Evolutionary conservation across 2,113 vertebrate genomes (phyloP), one percentile per base, ranked within the genome.

Genomic region (Circaetus gallicus): DNA sequence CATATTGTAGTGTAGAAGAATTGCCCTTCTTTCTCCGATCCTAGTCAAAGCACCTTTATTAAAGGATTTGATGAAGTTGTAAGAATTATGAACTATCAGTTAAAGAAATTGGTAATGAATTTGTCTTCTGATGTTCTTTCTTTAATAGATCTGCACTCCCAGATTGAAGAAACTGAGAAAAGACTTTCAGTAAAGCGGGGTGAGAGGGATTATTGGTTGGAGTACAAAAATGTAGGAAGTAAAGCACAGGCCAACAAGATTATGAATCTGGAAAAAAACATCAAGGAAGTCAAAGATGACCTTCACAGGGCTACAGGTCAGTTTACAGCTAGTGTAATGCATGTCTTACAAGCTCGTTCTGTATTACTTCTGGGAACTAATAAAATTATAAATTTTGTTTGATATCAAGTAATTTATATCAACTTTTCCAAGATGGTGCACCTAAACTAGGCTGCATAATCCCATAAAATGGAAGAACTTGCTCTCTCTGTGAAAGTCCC

Each of bases 201-300:
- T 9, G 98, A 99, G 94, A 97, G 96, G 80, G 97, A 98, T 88
- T 96, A 98, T 67, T 98, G 97, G 98, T 96, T 98, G 65, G 97
- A 98, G 26, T 99, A 99, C 84, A 98, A 98, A 97, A 98, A 98
- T 10, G 89, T 98, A 3, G 98, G 97, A 38, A 98, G 98, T 61
- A 56, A 91, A 52, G 93, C 89, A 31, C 97, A 99, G 8, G 95
- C 92, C 45, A 85, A 97, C 29, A 97, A 94, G 80, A 98, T 99
- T 49, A 55, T 49, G 61, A 94, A 87, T 63, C 97, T 99, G 83
- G 95, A 98, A 89, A 94, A 97, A 47, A 96, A 98, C 40, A 98
- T 98, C 66, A 52, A 16, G 3, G 86, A 77, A 56, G 86, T 98
- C 59, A 97, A 98, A 95, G 95, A 95, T 56, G 96, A 93, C 47